Base-by-base conservation (phyloP, 1,140 invertebrate genomes). In the Hycleus cichorii region DNA sequence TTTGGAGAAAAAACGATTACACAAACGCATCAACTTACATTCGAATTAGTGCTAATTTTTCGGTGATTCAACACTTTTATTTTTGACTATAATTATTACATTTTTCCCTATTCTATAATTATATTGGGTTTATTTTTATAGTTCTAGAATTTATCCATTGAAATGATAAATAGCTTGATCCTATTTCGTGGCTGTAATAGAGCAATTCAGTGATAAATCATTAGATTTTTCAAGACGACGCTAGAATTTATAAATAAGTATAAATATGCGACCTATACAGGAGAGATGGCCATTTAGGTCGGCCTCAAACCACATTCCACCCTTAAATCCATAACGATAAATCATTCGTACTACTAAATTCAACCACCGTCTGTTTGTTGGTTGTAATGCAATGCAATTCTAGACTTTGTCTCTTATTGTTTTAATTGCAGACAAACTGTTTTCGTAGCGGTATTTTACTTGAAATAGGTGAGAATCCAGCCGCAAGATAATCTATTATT, bases 261-360 rank as follows among this genome's bases (percentile, higher is more conserved):
- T 45, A 56, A 56, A 45, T 56, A 56, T 56, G 43, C 39, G 12
- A 38, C 54, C 54, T 54, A 49, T 57, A 32, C 32, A 32, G 32
- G 32, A 32, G 4, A 61, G 59, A 61, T 54, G 59, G 59, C 57
- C 54, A 59, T 32, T 5, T 32, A 55, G 57, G 56, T 62, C 52
- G 42, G 50, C 60, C 60, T 27, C 51, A 62, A 62, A 59, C 60
- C 60, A 59, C 60, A 59, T 57, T 62, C 4, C 59, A 51, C 60
- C 59, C 57, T 48, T 59, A 62, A 38, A 58, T 45, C 56, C 32
- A 32, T 32, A 26, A 27, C 55, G 51, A 62, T 62, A 58, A 56
- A 62, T 62, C 39, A 40, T 44, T 32, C 47, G 52, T 58, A 57
- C 55, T 62, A 47, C 53, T 49, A 59, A 32, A 62, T 62, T 57